Percentiles rank a stretch among this genome's conserved stretches.
Evolutionary conservation across 2,113 vertebrate species (phyloP).

Genomic region (Scartelaos histophorus): DNA sequence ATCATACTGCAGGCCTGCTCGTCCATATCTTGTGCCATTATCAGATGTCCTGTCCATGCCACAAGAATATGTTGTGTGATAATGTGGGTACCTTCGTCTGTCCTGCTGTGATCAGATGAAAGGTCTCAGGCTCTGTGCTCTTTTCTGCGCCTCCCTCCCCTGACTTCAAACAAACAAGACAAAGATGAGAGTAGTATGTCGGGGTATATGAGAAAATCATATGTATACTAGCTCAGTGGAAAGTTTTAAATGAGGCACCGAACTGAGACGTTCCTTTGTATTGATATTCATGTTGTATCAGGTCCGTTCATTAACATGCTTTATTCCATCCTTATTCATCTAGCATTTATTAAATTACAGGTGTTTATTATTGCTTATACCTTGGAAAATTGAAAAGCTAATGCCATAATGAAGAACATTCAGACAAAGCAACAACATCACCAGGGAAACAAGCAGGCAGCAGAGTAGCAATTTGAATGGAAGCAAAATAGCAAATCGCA

Average conservation of each 20-base stretch:
- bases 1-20: conserved; percentile 21
- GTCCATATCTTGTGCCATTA: conserved; percentile 48
- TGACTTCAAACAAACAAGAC: conserved; percentile 27
- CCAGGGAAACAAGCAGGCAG: too few species aligned
- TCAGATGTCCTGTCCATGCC: conserved; percentile 35
- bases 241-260: not conserved
- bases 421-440: not conserved
- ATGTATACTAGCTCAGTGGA: not conserved
- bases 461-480: too few species aligned
- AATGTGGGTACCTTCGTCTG: conserved; percentile 20
- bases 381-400: too few species aligned
- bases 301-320: too few species aligned
- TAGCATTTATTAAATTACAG: too few species aligned
- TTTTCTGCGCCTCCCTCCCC: conserved; percentile 17
- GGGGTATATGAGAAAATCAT: not conserved
- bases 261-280: not conserved
- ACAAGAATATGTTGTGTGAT: conserved; percentile 33
- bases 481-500: too few species aligned
- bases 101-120: conserved; percentile 22
- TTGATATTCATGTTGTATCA: too few species aligned
- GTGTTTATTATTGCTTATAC: too few species aligned
- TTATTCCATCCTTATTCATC: too few species aligned
- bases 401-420: not conserved
- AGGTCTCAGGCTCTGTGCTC: conserved; percentile 14
- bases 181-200: conserved; percentile 14